These are phyloP conservation scores for Azorinus chamasolen DNA, from an alignment of 2,888 invertebrate species.

Conservation along the genomic window DNA sequence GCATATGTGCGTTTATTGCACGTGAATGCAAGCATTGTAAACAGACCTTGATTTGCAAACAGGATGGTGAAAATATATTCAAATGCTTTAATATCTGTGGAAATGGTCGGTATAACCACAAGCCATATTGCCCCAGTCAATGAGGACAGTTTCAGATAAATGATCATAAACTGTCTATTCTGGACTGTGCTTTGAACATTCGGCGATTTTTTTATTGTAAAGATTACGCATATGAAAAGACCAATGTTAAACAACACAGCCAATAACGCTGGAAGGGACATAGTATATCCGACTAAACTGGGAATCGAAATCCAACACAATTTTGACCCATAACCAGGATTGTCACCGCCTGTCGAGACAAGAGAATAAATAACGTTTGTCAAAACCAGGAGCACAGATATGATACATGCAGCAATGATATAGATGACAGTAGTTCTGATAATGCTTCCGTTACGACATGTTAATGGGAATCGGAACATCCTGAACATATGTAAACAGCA, in stretches of 20 bases:
- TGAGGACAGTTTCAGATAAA: conserved; percentile 12
- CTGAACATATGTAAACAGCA: conserved; percentile 17
- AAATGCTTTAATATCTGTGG: conserved; percentile 4
- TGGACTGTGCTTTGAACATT: not conserved
- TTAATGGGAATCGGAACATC: not conserved
- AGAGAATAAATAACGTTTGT: conserved; percentile 1
- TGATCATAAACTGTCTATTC: conserved; percentile 8
- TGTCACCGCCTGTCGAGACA: not conserved
- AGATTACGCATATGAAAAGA: conserved; percentile 1
- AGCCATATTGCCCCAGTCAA: conserved; percentile 17
- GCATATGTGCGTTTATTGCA: not conserved
- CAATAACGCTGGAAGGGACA: conserved; percentile 3
- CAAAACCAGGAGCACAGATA: not conserved
- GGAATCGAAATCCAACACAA: conserved; percentile 15
- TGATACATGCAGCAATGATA: not conserved
- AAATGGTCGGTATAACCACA: not conserved
- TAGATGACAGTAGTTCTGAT: not conserved
- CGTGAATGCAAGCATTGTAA: conserved; percentile 4
- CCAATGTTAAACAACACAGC: conserved; percentile 6
- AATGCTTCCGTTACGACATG: not conserved
- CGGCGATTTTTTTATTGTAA: not conserved
- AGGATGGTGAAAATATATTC: conserved; percentile 13
- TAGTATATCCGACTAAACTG: not conserved
- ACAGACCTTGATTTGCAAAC: conserved; percentile 4
- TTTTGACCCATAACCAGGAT: not conserved